Percentiles rank a stretch among this genome's conserved stretches.
Conservation (phyloP, 1,140 invertebrate species). For the Pogonomyrmex barbatus region DNA sequence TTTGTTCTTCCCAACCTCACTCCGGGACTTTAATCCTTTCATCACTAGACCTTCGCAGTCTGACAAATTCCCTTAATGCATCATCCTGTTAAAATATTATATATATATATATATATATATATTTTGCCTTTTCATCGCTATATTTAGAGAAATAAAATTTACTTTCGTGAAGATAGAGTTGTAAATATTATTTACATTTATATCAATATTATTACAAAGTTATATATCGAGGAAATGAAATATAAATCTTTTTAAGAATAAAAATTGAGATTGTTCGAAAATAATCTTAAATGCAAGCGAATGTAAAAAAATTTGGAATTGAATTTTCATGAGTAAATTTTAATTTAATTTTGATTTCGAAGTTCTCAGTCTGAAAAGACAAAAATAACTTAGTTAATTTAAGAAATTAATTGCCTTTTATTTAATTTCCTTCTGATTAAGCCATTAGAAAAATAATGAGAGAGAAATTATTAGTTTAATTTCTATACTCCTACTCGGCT, state of each 20-base stretch:
- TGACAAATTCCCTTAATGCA: not conserved
- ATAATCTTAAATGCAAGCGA: not conserved
- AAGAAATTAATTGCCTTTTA: not conserved
- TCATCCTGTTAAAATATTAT: not conserved
- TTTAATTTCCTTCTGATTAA: not conserved
- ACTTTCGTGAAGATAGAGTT: not conserved
- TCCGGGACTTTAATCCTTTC: conserved; percentile 5
- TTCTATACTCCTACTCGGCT: not conserved
- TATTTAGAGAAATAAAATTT: not conserved
- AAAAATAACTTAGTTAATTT: not conserved
- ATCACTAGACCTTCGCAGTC: not conserved
- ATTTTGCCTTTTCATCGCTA: not conserved
- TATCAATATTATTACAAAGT: not conserved
- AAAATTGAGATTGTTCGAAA: not conserved
- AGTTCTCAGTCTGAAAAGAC: not conserved
- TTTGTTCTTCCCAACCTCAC: not conserved
- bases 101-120: too few relatives aligned
- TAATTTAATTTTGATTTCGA: not conserved
- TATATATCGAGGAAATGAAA: not conserved
- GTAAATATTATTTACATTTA: not conserved
- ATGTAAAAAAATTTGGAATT: conserved; percentile 4
- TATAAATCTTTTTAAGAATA: not conserved
- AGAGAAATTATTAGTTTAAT: not conserved
- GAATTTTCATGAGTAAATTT: not conserved
- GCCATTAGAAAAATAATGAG: conserved; percentile 2